These are phyloP conservation scores for Hydraecia micacea DNA, from an alignment of 2,888 invertebrate genomes.

Conservation along the genomic window DNA sequence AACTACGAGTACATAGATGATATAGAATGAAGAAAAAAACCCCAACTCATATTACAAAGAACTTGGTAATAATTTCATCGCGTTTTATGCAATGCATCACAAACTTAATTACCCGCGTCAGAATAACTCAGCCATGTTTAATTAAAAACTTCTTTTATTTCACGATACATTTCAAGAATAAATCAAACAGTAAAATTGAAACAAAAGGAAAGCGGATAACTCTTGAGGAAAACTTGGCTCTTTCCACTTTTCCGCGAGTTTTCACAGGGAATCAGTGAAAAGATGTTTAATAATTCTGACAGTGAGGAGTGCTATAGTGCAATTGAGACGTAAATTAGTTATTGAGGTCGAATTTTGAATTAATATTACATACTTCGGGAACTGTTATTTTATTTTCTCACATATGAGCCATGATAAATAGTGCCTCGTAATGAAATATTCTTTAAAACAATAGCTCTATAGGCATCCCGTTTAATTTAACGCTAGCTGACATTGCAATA, in stretches of 20 bases:
- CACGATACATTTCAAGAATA: conserved; percentile 56
- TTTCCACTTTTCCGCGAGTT: conserved; percentile 45
- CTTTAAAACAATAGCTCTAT: conserved; percentile 19
- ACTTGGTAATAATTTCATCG: conserved; percentile 20
- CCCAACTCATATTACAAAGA: neutral
- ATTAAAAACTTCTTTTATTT: conserved; percentile 56
- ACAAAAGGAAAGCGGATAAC: conserved; percentile 51
- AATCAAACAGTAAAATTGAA: conserved; percentile 56
- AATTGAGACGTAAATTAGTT: conserved; percentile 4
- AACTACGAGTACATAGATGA: neutral
- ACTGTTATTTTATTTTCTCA: neutral
- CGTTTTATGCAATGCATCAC: conserved; percentile 35
- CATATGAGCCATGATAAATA: conserved; percentile 11
- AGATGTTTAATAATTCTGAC: conserved; percentile 62
- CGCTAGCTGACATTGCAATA: conserved; percentile 6
- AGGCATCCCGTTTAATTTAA: conserved; percentile 19
- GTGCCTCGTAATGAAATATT: conserved; percentile 18
- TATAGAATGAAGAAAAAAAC: neutral
- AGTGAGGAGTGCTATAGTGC: conserved; percentile 10
- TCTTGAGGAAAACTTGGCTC: conserved; percentile 53
- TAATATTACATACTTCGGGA: neutral
- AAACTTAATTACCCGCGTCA: conserved; percentile 48
- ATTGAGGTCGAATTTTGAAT: neutral
- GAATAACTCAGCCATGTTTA: conserved; percentile 51
- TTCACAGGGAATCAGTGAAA: conserved; percentile 60